These are phyloP conservation scores for Poeciliopsis turneri DNA, from an alignment of 2,797 vertebrate species.

Conservation along the genomic window DNA sequence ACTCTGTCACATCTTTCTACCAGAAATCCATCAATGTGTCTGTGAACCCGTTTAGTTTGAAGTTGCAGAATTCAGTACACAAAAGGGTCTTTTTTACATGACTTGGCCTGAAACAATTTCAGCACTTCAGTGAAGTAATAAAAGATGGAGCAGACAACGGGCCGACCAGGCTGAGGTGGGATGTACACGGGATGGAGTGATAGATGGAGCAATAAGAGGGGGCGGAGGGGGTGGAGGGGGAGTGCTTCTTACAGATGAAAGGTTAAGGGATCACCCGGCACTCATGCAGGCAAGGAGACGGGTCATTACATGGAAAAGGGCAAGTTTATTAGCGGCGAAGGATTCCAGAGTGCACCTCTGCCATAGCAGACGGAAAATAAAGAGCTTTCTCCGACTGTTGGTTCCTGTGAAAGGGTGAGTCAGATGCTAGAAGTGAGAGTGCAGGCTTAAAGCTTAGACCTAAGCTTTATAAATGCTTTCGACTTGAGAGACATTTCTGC, in stretches of 20 bases:
- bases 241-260: constrained; percentile 75
- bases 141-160: constrained; percentile 51
- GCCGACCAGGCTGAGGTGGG: constrained; percentile 32
- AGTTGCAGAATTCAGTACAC: constrained; percentile 22
- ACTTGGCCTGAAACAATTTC: constrained; percentile 45
- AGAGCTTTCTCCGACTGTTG: constrained; percentile 67
- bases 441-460: constrained; percentile 17
- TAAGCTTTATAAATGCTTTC: constrained; percentile 10
- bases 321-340: constrained; percentile 85
- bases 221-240: constrained; percentile 46
- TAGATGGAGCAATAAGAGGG: constrained; percentile 47
- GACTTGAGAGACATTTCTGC: constrained; percentile 4
- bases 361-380: constrained; percentile 71
- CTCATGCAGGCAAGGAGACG: constrained; percentile 75
- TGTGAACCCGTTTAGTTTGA: constrained; percentile 34
- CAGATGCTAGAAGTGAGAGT: constrained; percentile 31
- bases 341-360: constrained; percentile 77
- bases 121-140: constrained; percentile 49
- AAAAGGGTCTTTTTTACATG: constrained; percentile 40
- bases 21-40: constrained; percentile 61
- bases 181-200: constrained; percentile 61
- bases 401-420: constrained; percentile 56
- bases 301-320: constrained; percentile 82
- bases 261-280: constrained; percentile 76
- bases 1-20: constrained; percentile 45